A percentile compares a stretch with the other conserved stretches of the same genome.
These are phyloP conservation scores for Protosalanx chinensis DNA, from an alignment of 2,797 vertebrate genomes.

Conservation along the genomic window DNA sequence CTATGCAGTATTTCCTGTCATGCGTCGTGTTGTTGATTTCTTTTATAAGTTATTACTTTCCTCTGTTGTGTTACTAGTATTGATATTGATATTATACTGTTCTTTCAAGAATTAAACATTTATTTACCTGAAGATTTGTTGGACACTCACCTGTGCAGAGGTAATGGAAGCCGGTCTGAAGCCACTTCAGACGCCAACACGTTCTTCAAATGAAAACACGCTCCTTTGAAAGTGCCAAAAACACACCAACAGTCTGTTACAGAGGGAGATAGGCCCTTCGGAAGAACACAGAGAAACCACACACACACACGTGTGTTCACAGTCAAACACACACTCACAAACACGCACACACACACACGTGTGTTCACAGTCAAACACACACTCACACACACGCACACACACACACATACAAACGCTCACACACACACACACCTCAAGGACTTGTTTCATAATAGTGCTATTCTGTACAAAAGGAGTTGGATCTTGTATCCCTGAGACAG, in stretches of 20 bases:
- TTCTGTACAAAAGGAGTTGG: slow-evolving; percentile 64
- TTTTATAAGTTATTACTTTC: slow-evolving; percentile 75
- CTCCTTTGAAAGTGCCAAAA: slow-evolving; percentile 71
- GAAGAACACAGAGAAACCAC: no score
- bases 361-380: slow-evolving; percentile 5
- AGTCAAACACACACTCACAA: slow-evolving; percentile 26
- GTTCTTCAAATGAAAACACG: slow-evolving; percentile 37
- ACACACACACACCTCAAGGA: slow-evolving; percentile 36
- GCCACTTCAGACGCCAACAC: slow-evolving; percentile 50
- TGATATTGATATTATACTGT: slow-evolving; percentile 70
- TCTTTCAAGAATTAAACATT: slow-evolving; percentile 47
- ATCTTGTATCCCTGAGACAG: slow-evolving; percentile 68
- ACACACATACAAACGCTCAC: background rate
- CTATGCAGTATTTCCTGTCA: slow-evolving; percentile 81
- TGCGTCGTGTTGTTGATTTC: slow-evolving; percentile 67
- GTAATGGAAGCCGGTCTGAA: slow-evolving; percentile 47
- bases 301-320: no score
- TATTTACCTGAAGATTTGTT: slow-evolving; percentile 51
- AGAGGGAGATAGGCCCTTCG: background rate
- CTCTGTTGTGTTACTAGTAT: slow-evolving; percentile 66
- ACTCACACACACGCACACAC: slow-evolving; percentile 29
- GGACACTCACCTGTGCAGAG: slow-evolving; percentile 54
- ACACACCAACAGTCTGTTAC: slow-evolving; percentile 59
- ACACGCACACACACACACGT: slow-evolving; percentile 21
- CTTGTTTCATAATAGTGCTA: slow-evolving; percentile 74